Conservation (phyloP, 2,113 vertebrate genomes). For the Agapornis roseicollis region DNA sequence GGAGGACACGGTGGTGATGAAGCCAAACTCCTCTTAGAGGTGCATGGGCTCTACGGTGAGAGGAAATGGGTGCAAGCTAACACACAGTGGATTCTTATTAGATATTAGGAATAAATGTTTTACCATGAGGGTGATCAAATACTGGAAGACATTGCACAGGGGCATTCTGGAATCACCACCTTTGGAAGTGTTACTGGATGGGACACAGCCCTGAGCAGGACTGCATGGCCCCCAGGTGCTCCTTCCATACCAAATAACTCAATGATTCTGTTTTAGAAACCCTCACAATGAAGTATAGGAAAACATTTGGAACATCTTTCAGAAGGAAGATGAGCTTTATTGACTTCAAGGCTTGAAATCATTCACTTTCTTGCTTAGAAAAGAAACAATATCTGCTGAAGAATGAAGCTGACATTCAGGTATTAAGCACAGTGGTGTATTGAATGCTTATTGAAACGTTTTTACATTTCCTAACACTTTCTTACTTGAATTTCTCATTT, state of each 20-base stretch:
- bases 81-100: not conserved
- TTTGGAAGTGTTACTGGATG: not conserved
- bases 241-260: not conserved
- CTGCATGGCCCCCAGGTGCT: too few relatives aligned
- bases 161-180: not conserved
- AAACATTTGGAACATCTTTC: not conserved
- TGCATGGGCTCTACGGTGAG: not conserved
- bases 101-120: not conserved
- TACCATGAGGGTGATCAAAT: not conserved
- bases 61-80: not conserved
- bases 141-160: not conserved
- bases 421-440: not conserved
- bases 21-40: not conserved
- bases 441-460: not conserved
- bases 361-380: not conserved
- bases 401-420: not conserved
- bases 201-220: too few relatives aligned
- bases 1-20: rapidly evolving
- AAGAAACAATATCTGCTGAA: not conserved
- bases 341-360: not conserved
- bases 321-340: not conserved
- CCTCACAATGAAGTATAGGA: not conserved
- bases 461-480: not conserved
- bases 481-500: not conserved
- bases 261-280: not conserved